Conservation (phyloP, 2,888 invertebrate species). For the Apotomis turbidana region DNA sequence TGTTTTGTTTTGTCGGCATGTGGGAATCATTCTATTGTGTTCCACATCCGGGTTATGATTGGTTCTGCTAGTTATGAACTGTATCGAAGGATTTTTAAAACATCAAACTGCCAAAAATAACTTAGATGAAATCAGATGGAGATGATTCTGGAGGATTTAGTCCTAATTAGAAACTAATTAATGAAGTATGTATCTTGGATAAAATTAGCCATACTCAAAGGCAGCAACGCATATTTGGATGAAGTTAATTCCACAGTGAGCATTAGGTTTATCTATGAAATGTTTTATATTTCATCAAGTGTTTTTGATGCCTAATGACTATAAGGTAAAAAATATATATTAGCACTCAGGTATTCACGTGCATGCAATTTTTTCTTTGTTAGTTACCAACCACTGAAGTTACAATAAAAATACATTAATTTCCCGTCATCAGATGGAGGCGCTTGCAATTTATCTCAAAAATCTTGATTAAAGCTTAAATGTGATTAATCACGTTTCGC, state of each 20-base stretch:
- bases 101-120: conserved; percentile 22
- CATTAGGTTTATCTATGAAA: no score
- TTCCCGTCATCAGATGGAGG: neutral
- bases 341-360: no score
- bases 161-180: neutral
- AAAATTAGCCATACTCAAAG: no score
- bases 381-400: no score
- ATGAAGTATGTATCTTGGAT: no score
- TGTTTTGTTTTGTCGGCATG: conserved; percentile 81
- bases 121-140: conserved; percentile 9
- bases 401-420: neutral
- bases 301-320: no score
- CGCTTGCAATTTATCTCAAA: neutral
- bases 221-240: no score
- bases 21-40: conserved; percentile 83
- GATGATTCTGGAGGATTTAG: neutral
- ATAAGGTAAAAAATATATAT: no score
- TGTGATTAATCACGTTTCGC: conserved; percentile 21
- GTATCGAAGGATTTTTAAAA: conserved; percentile 38
- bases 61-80: conserved; percentile 65
- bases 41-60: conserved; percentile 79
- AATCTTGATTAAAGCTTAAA: conserved; percentile 5
- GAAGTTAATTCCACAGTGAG: no score
- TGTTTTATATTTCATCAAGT: no score
- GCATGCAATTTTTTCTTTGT: no score